A percentile compares a stretch with the other conserved stretches of the same genome.
phyloP scores from a whole-genome alignment of 2,113 vertebrate genomes.

The Gambusia holbrooki region DNA sequence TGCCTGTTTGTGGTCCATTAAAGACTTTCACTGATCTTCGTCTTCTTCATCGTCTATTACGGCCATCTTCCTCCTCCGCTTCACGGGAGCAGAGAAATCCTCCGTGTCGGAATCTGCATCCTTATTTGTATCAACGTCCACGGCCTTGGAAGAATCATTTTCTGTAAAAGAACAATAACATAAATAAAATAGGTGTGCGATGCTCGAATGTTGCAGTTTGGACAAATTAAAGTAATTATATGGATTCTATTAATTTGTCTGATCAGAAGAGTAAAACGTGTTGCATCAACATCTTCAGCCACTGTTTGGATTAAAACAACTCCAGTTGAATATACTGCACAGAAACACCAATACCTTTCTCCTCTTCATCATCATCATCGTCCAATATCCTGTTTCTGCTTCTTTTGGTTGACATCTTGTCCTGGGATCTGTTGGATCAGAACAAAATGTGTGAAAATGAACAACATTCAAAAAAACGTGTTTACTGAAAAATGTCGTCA shows the following conservation, averaged over 20 bases:
- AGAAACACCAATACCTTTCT: slow-evolving; percentile 60
- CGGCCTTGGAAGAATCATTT: slow-evolving; percentile 2
- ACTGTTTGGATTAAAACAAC: not conserved
- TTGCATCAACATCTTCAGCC: not conserved
- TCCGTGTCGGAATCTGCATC: slow-evolving; percentile 72
- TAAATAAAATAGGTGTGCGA: not conserved
- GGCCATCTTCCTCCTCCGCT: slow-evolving; percentile 81
- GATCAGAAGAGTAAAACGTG: not conserved
- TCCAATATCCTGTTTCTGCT: slow-evolving; percentile 77
- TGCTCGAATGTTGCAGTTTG: not conserved
- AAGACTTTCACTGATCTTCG: slow-evolving; percentile 54
- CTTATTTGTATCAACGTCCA: slow-evolving; percentile 25
- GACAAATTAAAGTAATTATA: not conserved
- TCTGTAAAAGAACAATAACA: slow-evolving; percentile 35
- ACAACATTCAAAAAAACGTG: not conserved
- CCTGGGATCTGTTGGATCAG: slow-evolving; percentile 46
- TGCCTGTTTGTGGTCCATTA: slow-evolving; percentile 34
- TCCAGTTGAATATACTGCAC: not conserved
- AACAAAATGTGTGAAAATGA: slow-evolving; percentile 2
- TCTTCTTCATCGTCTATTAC: slow-evolving; percentile 83
- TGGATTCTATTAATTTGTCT: not conserved
- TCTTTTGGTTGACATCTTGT: slow-evolving; percentile 72
- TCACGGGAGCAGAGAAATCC: slow-evolving; percentile 68
- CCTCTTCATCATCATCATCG: slow-evolving; percentile 35
- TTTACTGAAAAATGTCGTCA: slow-evolving; percentile 5